These are phyloP conservation scores for Rhea pennata DNA, from an alignment of 2,113 vertebrate species.

Conservation along the genomic window DNA sequence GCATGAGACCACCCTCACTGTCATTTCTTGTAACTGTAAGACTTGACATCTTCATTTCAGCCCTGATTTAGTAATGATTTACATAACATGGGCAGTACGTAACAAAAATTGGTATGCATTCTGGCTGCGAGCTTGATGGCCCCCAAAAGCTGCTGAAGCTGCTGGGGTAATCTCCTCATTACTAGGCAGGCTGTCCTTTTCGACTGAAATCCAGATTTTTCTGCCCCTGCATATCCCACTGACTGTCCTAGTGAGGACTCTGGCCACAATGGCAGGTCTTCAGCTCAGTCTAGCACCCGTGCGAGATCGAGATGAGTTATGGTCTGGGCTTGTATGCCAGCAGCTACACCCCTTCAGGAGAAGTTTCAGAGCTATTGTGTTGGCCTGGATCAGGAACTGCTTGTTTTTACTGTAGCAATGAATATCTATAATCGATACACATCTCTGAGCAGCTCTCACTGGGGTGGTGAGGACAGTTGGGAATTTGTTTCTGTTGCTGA, in stretches of 20 bases:
- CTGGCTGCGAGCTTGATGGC: neutral
- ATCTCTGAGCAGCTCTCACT: neutral
- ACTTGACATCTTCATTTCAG: neutral
- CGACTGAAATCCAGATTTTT: neutral
- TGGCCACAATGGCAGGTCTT: neutral
- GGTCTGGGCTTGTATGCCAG: neutral
- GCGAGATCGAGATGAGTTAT: neutral
- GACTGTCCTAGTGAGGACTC: neutral
- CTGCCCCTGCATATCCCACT: neutral
- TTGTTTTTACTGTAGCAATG: neutral
- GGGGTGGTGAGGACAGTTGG: neutral
- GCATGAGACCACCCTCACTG: neutral
- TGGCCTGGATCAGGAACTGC: rapidly evolving
- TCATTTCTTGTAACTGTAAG: neutral
- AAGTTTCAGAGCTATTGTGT: neutral
- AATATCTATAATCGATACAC: neutral
- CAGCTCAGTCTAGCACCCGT: neutral
- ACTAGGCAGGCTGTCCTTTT: neutral
- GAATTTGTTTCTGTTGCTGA: neutral
- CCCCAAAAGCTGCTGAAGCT: neutral
- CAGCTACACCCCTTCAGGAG: neutral
- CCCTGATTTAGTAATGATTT: neutral
- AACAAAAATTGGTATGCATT: neutral
- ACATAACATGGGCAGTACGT: neutral
- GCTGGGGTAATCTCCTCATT: neutral